Conservation (phyloP, 2,797 vertebrate species). For the Loris lydekkerianus region DNA sequence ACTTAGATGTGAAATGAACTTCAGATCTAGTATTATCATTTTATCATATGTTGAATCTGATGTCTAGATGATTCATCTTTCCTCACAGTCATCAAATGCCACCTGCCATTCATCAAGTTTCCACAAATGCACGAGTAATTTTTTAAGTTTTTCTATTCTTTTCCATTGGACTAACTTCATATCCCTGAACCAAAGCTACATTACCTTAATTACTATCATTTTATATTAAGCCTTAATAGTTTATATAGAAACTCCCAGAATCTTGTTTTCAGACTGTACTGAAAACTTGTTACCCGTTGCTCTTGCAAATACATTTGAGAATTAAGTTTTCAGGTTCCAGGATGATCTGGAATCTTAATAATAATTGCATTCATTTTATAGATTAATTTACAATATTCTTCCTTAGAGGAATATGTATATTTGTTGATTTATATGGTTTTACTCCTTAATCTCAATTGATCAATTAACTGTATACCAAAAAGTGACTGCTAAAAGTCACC, state of each 20-base stretch:
- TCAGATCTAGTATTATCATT: not conserved
- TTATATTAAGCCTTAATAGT: conserved; percentile 49
- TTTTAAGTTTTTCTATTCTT: not conserved
- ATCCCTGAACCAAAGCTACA: conserved; percentile 1
- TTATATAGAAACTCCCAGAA: not conserved
- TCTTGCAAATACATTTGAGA: conserved; percentile 25
- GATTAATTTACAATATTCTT: conserved; percentile 52
- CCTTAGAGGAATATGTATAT: not conserved
- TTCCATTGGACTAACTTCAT: not conserved
- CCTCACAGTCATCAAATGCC: not conserved
- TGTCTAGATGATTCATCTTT: conserved; percentile 29
- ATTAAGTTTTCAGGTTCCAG: conserved; percentile 48
- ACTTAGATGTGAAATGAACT: not conserved
- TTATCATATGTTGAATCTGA: conserved; percentile 29
- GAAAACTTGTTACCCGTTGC: conserved; percentile 23
- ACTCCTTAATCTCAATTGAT: conserved; percentile 58
- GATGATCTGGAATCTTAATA: not conserved
- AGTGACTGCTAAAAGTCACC: conserved; percentile 39
- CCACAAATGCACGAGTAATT: not conserved
- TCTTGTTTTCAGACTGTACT: not conserved
- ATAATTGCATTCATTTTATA: conserved; percentile 53
- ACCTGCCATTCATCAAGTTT: conserved; percentile 51
- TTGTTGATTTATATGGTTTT: conserved; percentile 65
- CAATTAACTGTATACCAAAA: conserved; percentile 51
- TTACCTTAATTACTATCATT: not conserved